phyloP scores from a whole-genome alignment of 2,888 invertebrate species.

The Meiosimyza decipiens region DNA sequence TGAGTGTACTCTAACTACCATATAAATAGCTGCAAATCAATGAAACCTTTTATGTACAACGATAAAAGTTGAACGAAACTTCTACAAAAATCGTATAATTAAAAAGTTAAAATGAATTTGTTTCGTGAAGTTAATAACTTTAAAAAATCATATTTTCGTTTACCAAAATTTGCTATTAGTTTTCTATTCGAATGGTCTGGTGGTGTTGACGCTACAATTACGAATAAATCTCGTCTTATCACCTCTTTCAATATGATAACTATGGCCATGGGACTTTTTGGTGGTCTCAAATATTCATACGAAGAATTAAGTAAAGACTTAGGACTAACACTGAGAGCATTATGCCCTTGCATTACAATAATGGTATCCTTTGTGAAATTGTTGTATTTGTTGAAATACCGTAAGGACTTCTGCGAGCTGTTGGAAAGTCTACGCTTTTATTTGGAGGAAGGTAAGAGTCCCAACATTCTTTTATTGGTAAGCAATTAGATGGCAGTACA shows the following conservation, averaged over 20 bases:
- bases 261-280: not conserved
- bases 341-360: slow-evolving; percentile 15
- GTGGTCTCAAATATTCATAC: not conserved
- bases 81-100: too few species aligned
- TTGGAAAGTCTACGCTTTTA: not conserved
- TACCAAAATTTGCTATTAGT: not conserved
- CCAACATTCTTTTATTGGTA: too few species aligned
- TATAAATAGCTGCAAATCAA: too few species aligned
- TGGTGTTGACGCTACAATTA: not conserved
- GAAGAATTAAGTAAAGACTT: not conserved
- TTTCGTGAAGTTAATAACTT: not conserved
- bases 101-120: not conserved
- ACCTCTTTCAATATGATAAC: slow-evolving; percentile 3
- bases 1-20: too few species aligned
- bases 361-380: slow-evolving; percentile 2
- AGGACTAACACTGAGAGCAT: not conserved
- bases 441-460: not conserved
- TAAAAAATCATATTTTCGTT: slow-evolving; percentile 4
- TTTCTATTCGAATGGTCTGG: not conserved
- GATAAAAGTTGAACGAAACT: too few species aligned
- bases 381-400: not conserved
- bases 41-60: too few species aligned
- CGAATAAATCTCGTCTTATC: not conserved
- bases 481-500: too few species aligned
- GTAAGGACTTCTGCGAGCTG: not conserved